Percentiles rank a stretch among this genome's conserved stretches.
Evolutionary conservation across 92 coral and sea anemone genomes (phyloP).

Genomic region (Metridium senile): DNA sequence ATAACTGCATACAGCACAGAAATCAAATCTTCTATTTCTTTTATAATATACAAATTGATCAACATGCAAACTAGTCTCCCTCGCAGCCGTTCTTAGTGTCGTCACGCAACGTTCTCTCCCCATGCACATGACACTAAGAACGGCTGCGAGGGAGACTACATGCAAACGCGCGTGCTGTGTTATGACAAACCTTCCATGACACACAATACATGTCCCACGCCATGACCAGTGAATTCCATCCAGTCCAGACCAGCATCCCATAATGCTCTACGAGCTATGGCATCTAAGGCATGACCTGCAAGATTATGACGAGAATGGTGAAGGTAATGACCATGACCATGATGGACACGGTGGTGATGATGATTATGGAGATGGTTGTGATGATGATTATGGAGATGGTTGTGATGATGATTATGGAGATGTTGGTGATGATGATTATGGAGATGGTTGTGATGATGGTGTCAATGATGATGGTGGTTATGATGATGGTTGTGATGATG

Average conservation of each 20-base stretch:
- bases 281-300: constrained; percentile 45
- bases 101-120: no score
- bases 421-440: not conserved
- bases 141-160: no score
- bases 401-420: not conserved
- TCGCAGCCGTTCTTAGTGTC: no score
- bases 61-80: no score
- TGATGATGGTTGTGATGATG: not conserved
- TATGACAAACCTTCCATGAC: constrained; percentile 38
- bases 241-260: constrained; percentile 55
- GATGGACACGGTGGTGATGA: not conserved
- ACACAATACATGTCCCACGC: constrained; percentile 45
- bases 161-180: no score
- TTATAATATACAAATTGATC: no score
- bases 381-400: not conserved
- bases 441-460: not conserved
- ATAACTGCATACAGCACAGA: no score
- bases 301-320: not conserved
- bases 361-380: not conserved
- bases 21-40: no score
- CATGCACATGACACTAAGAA: no score
- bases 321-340: not conserved
- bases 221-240: constrained; percentile 45
- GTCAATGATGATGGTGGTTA: not conserved
- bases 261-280: constrained; percentile 39